phyloP scores from a whole-genome alignment of 2,113 vertebrate genomes.

The Mus spicilegus region DNA sequence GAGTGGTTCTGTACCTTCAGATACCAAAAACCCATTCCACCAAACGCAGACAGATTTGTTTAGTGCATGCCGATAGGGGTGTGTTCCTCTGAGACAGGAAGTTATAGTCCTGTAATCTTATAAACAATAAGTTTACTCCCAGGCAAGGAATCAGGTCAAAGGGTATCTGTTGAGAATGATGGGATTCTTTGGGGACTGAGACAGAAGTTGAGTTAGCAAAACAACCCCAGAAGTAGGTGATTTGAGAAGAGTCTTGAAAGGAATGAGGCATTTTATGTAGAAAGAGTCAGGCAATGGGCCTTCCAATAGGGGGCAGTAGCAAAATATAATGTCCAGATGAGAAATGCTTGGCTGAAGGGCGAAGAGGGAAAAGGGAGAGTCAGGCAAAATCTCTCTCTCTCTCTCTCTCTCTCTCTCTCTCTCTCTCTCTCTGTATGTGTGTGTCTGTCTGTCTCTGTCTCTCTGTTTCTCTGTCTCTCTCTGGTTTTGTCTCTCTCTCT shows the following conservation, averaged over 20 bases:
- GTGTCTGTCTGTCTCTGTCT: neutral
- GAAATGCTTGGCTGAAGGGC: neutral
- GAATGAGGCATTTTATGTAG: neutral
- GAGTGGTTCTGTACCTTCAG: neutral
- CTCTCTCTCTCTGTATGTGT: neutral
- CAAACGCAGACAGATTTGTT: constrained; percentile 27
- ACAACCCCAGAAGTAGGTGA: neutral
- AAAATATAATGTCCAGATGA: neutral
- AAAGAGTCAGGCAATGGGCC: neutral
- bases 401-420: neutral
- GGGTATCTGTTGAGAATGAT: constrained; percentile 50
- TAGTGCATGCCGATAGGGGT: neutral
- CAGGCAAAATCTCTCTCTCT: neutral
- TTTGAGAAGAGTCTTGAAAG: constrained; percentile 39
- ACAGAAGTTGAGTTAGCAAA: constrained; percentile 32
- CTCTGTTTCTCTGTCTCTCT: no score
- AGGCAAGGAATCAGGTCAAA: constrained; percentile 53
- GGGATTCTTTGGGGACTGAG: constrained; percentile 40
- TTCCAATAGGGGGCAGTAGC: neutral
- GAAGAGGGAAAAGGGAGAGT: neutral
- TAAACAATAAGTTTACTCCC: constrained; percentile 38
- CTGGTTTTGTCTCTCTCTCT: neutral
- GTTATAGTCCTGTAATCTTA: constrained; percentile 48
- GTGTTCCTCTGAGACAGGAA: neutral
- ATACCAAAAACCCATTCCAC: neutral